Evolutionary conservation across 2,113 vertebrate species (phyloP).

Genomic region (Chauna torquata): DNA sequence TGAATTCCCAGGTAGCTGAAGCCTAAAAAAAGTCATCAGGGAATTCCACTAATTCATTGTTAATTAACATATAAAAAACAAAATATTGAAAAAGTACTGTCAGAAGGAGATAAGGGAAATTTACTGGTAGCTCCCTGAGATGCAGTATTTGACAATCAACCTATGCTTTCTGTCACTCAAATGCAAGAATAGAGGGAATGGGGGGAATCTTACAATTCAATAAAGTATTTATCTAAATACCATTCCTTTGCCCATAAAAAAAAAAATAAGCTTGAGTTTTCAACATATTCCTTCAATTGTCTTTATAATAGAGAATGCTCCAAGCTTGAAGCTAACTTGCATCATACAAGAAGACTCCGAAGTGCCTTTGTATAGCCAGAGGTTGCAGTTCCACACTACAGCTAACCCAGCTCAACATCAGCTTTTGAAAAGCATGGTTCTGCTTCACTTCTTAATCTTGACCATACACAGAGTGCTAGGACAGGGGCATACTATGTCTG

Average conservation of each 20-base stretch:
- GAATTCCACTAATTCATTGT: background rate
- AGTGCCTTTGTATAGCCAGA: background rate
- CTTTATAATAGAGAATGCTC: background rate
- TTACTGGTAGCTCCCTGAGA: background rate
- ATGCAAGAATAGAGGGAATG: background rate
- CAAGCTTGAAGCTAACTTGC: background rate
- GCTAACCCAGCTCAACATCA: background rate
- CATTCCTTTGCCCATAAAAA: background rate
- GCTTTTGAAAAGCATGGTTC: background rate
- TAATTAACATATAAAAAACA: background rate
- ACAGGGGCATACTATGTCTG: no score
- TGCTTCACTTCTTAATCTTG: background rate
- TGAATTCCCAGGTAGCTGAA: background rate
- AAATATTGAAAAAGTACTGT: background rate
- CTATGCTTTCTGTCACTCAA: background rate
- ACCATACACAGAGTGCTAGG: background rate
- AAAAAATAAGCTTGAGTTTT: background rate
- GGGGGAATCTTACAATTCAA: background rate
- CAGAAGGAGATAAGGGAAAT: background rate
- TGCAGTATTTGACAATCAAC: background rate
- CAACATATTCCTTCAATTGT: background rate
- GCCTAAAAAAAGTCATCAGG: background rate
- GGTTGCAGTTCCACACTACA: background rate
- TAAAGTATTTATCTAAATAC: background rate
- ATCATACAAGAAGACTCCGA: background rate